Conservation (phyloP, 2,113 vertebrate species). For the Platysteira castanea region DNA sequence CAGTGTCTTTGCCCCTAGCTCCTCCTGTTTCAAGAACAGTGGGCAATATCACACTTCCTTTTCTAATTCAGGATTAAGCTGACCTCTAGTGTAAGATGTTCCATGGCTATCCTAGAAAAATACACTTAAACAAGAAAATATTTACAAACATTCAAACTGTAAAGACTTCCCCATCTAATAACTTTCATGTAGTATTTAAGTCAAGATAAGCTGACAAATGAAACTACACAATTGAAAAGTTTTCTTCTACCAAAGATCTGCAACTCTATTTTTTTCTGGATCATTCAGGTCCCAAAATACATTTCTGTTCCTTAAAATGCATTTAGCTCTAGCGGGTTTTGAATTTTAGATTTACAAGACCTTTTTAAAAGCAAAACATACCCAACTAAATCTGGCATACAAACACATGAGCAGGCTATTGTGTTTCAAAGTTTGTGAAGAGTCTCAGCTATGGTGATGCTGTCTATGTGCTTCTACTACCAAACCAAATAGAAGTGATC, state of each 20-base stretch:
- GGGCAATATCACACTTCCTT: not conserved
- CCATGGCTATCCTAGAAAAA: not conserved
- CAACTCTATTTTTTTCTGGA: not conserved
- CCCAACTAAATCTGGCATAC: not conserved
- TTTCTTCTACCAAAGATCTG: not conserved
- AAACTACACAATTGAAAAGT: not conserved
- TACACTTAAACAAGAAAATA: not conserved
- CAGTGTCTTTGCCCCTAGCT: not conserved
- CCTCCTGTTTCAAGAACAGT: not conserved
- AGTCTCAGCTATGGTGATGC: not conserved
- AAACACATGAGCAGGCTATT: not conserved
- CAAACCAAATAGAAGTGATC: not conserved
- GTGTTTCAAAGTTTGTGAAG: not conserved
- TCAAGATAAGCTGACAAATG: not conserved
- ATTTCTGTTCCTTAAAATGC: not conserved
- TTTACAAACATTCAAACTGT: not conserved
- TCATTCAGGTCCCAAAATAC: not conserved
- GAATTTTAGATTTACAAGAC: not conserved
- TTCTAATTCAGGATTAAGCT: not conserved
- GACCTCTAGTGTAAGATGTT: not conserved
- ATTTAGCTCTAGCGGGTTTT: not conserved
- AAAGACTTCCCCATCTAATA: not conserved
- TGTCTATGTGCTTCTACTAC: not conserved
- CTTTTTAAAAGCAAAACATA: not conserved
- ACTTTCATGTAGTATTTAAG: not conserved